Evolutionary conservation across 2,888 invertebrate genomes (phyloP).

Genomic region (Pristionchus entomophagus): DNA sequence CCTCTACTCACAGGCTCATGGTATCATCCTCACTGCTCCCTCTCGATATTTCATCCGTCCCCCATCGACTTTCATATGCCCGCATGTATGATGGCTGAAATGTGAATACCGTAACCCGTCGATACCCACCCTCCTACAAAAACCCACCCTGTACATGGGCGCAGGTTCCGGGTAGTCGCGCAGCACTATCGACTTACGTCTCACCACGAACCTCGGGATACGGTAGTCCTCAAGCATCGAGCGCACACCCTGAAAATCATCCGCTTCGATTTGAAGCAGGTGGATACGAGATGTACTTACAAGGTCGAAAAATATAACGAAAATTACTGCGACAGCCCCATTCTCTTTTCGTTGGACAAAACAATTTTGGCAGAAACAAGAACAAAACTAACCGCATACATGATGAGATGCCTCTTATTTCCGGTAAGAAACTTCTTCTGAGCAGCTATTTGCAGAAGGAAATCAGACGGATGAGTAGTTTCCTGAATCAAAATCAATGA

Average conservation of each 20-base stretch:
- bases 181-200: slow-evolving; percentile 62
- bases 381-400: slow-evolving; percentile 56
- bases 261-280: no score
- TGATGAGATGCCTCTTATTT: slow-evolving; percentile 55
- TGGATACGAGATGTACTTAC: neutral
- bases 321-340: neutral
- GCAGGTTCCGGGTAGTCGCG: slow-evolving; percentile 56
- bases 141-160: slow-evolving; percentile 59
- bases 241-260: slow-evolving; percentile 66
- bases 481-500: slow-evolving; percentile 47
- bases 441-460: slow-evolving; percentile 71
- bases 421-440: slow-evolving; percentile 65
- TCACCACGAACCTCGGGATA: slow-evolving; percentile 66
- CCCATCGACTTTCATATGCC: slow-evolving; percentile 37
- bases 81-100: slow-evolving; percentile 44
- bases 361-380: neutral
- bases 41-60: slow-evolving; percentile 37
- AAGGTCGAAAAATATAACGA: no score
- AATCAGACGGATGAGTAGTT: slow-evolving; percentile 57
- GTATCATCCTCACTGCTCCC: slow-evolving; percentile 43
- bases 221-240: slow-evolving; percentile 70
- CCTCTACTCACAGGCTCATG: slow-evolving; percentile 24
- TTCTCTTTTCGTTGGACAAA: no score
- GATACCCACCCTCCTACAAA: neutral
- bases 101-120: neutral